Evolutionary conservation across 2,113 vertebrate genomes (phyloP), one percentile per base, ranked within the genome.

Genomic region (Sterna hirundo): DNA sequence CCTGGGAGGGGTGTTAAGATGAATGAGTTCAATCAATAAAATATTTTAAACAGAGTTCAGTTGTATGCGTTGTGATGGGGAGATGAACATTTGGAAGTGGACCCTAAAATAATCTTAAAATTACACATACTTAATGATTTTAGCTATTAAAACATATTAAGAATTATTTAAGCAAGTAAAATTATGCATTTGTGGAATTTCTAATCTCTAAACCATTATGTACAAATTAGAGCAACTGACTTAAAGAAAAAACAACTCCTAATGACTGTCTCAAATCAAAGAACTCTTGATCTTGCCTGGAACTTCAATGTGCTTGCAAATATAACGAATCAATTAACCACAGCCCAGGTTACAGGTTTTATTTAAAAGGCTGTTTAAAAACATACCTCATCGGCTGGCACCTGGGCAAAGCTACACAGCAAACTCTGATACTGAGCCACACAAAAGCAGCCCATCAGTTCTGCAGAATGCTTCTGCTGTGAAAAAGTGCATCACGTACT

Each of bases 121-220:
- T 88, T 91, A 86, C 96, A 97, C 90, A 96, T 95, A 94, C 52
- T 94, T 97, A 94, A 96, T 93, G 88, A 95, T 96, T 91, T 91
- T 85, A 68, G 77, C 90, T 93, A 97, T 96, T 97, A 97, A 96
- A 96, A 94, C 40, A 68, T 90, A 94, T 85, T 87, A 94, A 91
- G 60, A 91, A 96, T 97, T 96, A 97, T 89, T 95, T 94, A 97
- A 97, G 52, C 46, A 86, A 66, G 88, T 96, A 68, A 90, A 96
- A 96, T 85, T 79, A 95, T 32, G 85, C 60, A 78, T 87, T 94
- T 94, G 90, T 93, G 90, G 92, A 97, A 93, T 96, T 95, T 94
- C 79, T 83, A 96, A 62, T 81, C 81, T 96, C 95, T 93, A 96
- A 97, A 97, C 90, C 32, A 74, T 92, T 94, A 94, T 83, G 75